Evolutionary conservation across 92 coral and sea anemone species (phyloP), one percentile per base, ranked within the genome.

Genomic region (Porites divaricata): DNA sequence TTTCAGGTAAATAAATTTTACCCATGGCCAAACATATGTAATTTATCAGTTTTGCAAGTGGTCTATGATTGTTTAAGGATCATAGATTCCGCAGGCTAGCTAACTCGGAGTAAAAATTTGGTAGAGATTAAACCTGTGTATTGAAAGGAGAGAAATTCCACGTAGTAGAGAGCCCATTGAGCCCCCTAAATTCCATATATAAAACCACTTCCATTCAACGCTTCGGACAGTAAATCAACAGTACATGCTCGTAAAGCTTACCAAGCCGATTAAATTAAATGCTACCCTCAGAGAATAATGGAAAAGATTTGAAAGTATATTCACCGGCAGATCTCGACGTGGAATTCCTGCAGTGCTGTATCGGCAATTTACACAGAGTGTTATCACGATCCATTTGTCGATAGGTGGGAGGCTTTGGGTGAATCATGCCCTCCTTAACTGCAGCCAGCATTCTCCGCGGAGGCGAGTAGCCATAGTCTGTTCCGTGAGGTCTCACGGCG

Each of bases 381-480:
- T 84, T 88, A 76, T 97, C 99, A 84, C 94, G 94, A 49, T 97
- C 99, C 78, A 97, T 88, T 50, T 90, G 74, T 19, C 98, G 90
- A 45, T 95, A 95, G 9, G 94, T 93, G 83, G 99, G 99, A 59
- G 98, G 98, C 54, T 97, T 93, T 0, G 99, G 97, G 84, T 97
- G 98, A 62, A 91, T 72, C 98, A 97, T 95, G 72, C 95, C 98
- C 56, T 93, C 97, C 80, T 97, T 97, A 4, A 97, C 97, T 16
- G 98, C 99, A 63, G 91, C 97, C 20, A 97, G 90, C 99, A 97
- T 97, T 75, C 99, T 86, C 28, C 99, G 87, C 2, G 99, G 95
- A 35, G 90, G 93, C 65, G 81, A 84, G 56, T 91, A 97, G 75
- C 91, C 93, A 76, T 97, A 93, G 80, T 97, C 98, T 9, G 99